phyloP scores from a whole-genome alignment of 2,113 vertebrate species.

The Neogobius melanostomus region DNA sequence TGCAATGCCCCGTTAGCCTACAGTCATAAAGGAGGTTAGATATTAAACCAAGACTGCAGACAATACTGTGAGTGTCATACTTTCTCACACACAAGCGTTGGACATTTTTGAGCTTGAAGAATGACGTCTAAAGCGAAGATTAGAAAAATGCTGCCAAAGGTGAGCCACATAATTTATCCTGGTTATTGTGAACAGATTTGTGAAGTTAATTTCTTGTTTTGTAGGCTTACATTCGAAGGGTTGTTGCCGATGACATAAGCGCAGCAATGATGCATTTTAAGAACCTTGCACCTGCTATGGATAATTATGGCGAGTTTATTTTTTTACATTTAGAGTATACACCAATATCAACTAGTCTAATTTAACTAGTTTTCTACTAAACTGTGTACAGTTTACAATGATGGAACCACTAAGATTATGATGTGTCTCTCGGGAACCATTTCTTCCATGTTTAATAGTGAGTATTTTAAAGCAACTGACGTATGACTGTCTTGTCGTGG shows the following conservation, averaged over 20 bases:
- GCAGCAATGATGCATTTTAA: constrained; percentile 82
- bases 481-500: too few species aligned
- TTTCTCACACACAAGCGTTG: not conserved
- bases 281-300: constrained; percentile 84
- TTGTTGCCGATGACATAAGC: constrained; percentile 83
- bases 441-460: constrained; percentile 82
- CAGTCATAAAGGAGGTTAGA: constrained; percentile 36
- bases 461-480: not conserved
- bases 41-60: constrained; percentile 19
- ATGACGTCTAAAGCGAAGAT: constrained; percentile 77
- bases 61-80: accelerated
- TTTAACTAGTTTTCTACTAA: constrained; percentile 34
- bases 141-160: constrained; percentile 88
- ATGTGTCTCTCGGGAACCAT: constrained; percentile 90
- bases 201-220: not conserved
- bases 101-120: not conserved
- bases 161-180: constrained; percentile 56
- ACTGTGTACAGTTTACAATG: constrained; percentile 84
- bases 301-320: constrained; percentile 81
- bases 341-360: constrained; percentile 7
- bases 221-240: constrained; percentile 84
- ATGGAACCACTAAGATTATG: constrained; percentile 83
- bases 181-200: not conserved
- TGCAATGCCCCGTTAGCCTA: constrained; percentile 10
- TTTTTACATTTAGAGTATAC: not conserved